phyloP scores from a whole-genome alignment of 2,888 invertebrate genomes.

The Eledona agricola region DNA sequence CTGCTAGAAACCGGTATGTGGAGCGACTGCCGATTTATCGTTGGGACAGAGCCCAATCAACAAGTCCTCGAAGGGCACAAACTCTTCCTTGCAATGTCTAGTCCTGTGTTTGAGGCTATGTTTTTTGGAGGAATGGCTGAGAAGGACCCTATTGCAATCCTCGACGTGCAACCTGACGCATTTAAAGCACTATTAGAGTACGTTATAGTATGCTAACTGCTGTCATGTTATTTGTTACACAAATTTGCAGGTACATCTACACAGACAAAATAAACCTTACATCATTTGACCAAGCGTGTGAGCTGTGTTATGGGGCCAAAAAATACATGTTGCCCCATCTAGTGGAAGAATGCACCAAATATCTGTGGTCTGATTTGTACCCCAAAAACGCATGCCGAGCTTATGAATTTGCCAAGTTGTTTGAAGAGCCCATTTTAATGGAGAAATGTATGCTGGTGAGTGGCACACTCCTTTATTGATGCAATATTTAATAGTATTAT shows the following conservation, averaged over 20 bases:
- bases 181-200: constrained; percentile 83
- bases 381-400: constrained; percentile 85
- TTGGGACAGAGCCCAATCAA: constrained; percentile 80
- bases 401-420: constrained; percentile 85
- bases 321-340: constrained; percentile 88
- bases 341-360: constrained; percentile 83
- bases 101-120: constrained; percentile 90
- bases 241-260: constrained; percentile 75
- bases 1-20: constrained; percentile 82
- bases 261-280: constrained; percentile 81
- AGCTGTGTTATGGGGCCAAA: constrained; percentile 87
- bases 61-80: constrained; percentile 80
- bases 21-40: constrained; percentile 85
- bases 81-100: constrained; percentile 83
- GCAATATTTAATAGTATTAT: too few species aligned
- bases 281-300: constrained; percentile 87
- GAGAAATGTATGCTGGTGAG: constrained; percentile 80
- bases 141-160: constrained; percentile 78
- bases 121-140: constrained; percentile 86
- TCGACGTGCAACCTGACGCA: constrained; percentile 87
- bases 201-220: constrained; percentile 49
- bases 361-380: constrained; percentile 82
- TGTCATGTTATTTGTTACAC: neutral
- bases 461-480: neutral
- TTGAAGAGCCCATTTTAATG: constrained; percentile 83